phyloP scores from a whole-genome alignment of 2,888 invertebrate species.

The Polietes domitor region DNA sequence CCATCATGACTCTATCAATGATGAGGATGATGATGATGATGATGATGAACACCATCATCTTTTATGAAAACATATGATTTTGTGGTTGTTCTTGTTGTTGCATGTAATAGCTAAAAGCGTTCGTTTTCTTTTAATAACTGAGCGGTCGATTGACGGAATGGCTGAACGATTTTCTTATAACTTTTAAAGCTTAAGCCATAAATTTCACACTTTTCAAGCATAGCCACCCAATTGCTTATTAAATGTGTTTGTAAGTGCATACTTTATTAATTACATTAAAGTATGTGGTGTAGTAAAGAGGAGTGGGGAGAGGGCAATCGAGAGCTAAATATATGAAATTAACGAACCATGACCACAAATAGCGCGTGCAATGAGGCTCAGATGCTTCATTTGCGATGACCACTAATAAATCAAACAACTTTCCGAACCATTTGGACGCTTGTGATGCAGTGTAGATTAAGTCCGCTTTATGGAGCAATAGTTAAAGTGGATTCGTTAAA shows the following conservation, averaged over 20 bases:
- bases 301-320: neutral
- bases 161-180: neutral
- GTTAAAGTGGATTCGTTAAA: too few relatives aligned
- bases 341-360: conserved; percentile 45
- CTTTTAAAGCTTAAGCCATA: conserved; percentile 3
- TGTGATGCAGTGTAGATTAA: neutral
- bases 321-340: conserved; percentile 3
- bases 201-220: conserved; percentile 9
- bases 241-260: neutral
- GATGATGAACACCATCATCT: neutral
- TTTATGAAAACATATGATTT: neutral
- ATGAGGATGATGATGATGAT: too few relatives aligned
- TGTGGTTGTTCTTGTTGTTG: neutral
- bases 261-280: neutral
- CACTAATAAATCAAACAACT: conserved; percentile 29
- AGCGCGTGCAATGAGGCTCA: conserved; percentile 16
- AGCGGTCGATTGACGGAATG: neutral
- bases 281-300: neutral
- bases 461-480: neutral
- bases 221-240: neutral
- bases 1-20: too few relatives aligned
- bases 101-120: neutral
- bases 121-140: neutral
- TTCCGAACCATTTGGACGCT: neutral
- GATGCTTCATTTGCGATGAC: conserved; percentile 24